Evolutionary conservation across 2,797 vertebrate species (phyloP), one percentile per base, ranked within the genome.

Genomic region (Gastrophryne carolinensis): DNA sequence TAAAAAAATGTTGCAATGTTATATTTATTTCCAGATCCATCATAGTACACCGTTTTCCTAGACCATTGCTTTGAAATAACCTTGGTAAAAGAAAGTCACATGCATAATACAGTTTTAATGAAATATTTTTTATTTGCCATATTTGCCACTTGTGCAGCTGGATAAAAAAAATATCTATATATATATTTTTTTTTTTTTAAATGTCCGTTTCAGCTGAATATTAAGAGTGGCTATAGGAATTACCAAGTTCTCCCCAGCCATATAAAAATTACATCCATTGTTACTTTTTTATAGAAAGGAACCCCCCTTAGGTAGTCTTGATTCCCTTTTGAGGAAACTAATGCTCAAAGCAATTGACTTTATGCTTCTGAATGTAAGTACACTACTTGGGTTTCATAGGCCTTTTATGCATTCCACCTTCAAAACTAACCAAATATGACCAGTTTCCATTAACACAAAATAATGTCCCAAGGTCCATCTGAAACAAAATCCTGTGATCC

Each of bases 401-500:
- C 52, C 7, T 54, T 17, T 13, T 21, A n/a, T 23, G 47, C 3
- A 11, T 27, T 44, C 26, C 19, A 64, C 24, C 5, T 47, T 56
- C 5, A 54, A 9, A 53, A 74, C 65, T 75, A 74, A 60, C 64
- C 64, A 8, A 0, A 10, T 5, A 21, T 1, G 24, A 67, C 34
- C 52, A 82, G 62, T 19, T 1, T 2, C 47, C 67, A 58, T 61
- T 80, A 73, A 63, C 24, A 49, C 2, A 54, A 70, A 54, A 80
- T 41, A 47, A 47, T 17, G 41, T 37, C 2, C 58, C 30, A 0
- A 0, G 6, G 47, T 35, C 67, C 80, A 62, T 77, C 30, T 78
- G 79, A 75, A 84, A 82, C 47, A 81, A 78, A 68, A 73, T 30
- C 8, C 68, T 82, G 79, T 26, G 73, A 52, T 37, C 50, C 44